Evolutionary conservation across 2,888 invertebrate species (phyloP), one percentile per base, ranked within the genome.

Genomic region (Epinotia nisella): DNA sequence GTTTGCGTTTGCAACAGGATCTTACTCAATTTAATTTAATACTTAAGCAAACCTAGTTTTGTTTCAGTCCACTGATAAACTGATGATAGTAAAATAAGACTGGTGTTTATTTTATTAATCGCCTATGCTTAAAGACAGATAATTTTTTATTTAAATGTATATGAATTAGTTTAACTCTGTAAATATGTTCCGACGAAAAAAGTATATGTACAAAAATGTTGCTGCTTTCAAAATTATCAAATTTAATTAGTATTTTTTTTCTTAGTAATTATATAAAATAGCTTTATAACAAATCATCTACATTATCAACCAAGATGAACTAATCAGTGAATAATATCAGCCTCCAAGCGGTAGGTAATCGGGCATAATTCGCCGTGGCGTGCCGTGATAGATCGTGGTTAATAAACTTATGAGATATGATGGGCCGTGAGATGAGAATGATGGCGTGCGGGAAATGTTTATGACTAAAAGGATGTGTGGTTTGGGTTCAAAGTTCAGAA

Each of bases 251-350:
- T 5, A n/a, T 49, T 29, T 21, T 15, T 15, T 45, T 60, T 13
- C 11, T 62, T 21, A 49, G 11, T 13, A 17, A 11, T 29, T 4
- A 11, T 51, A 51, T 29, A 51, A 24, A 29, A 39, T 19, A 55
- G 17, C 51, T 2, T 53, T 53, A 53, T 55, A 15, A 10, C 13
- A 70, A 45, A 24, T 58, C 21, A 61, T 17, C 2, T 11, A 39
- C 24, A 17, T 3, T 65, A 65, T 71, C 64, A n/a, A 15, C 13
- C 59, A 56, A 55, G 45, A 49, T 45, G 76, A 71, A 70, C 74
- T 82, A 78, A 77, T 76, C 74, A 76, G 67, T 70, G 75, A 78
- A 82, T 82, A 58, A 82, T 81, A 68, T 53, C 59, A 61, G 61
- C 49, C 68, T 72, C 67, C 69, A 67, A 66, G 75, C 73, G 68